These are phyloP conservation scores for Amphipyra tragopoginis DNA, from an alignment of 2,888 invertebrate genomes.

Conservation along the genomic window DNA sequence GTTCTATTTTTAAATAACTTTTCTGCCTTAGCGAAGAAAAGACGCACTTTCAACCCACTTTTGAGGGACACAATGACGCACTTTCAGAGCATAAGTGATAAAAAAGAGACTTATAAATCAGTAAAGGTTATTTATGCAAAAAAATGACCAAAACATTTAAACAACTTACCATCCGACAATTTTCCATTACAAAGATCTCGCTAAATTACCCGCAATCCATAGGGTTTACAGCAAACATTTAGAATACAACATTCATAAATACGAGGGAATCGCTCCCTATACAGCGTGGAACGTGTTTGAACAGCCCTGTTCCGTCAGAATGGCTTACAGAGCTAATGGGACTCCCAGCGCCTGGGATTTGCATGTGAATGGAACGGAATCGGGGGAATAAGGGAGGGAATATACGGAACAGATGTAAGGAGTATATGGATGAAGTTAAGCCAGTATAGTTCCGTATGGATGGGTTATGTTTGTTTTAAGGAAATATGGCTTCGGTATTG, in stretches of 20 bases:
- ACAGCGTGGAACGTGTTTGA: not conserved
- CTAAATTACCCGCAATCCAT: not conserved
- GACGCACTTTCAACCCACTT: no score
- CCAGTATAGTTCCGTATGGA: constrained; percentile 16
- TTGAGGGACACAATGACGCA: no score
- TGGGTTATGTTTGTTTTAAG: constrained; percentile 13
- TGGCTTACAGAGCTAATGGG: constrained; percentile 54
- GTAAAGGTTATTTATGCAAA: no score
- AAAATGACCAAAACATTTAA: no score
- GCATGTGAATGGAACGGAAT: constrained; percentile 56
- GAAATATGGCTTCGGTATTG: not conserved
- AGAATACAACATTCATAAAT: constrained; percentile 4
- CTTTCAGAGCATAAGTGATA: no score
- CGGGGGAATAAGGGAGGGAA: constrained; percentile 33
- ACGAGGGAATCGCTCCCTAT: not conserved
- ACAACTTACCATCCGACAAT: no score
- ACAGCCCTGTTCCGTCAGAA: constrained; percentile 48
- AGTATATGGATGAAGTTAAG: constrained; percentile 41
- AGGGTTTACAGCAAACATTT: constrained; percentile 14
- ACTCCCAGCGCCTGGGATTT: constrained; percentile 48
- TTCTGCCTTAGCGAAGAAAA: no score
- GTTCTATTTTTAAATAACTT: no score
- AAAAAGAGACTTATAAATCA: no score
- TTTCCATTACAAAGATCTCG: not conserved
- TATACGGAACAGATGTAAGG: constrained; percentile 37